phyloP scores from a whole-genome alignment of 2,113 vertebrate genomes.

The Zosterops borbonicus region DNA sequence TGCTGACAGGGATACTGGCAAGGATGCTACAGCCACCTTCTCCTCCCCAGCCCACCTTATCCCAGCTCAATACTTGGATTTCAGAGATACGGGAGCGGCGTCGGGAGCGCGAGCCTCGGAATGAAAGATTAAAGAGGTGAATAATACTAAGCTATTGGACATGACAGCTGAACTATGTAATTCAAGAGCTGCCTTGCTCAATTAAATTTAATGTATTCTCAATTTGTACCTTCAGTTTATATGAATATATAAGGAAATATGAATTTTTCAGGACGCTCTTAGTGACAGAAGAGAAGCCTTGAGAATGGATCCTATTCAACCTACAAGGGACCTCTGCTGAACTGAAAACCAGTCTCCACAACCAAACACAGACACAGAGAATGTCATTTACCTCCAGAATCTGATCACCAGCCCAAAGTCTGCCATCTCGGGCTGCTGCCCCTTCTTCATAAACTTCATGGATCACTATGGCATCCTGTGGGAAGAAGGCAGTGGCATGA shows the following conservation, averaged over 20 bases:
- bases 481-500: not conserved
- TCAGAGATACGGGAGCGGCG: not conserved
- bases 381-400: conserved; percentile 85
- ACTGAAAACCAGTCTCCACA: not conserved
- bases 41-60: fast-evolving
- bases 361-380: not conserved
- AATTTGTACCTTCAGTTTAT: conserved; percentile 40
- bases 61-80: not conserved
- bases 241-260: conserved; percentile 1
- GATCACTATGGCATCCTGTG: conserved; percentile 93
- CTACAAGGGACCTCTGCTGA: not conserved
- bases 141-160: conserved; percentile 35
- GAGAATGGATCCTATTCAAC: not conserved
- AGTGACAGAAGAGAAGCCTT: not conserved
- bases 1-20: not conserved
- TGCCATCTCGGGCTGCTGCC: conserved; percentile 90
- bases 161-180: conserved; percentile 48
- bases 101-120: not conserved
- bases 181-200: conserved; percentile 26
- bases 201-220: conserved; percentile 57
- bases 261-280: not conserved
- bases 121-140: conserved; percentile 43
- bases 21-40: not conserved
- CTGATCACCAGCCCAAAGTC: conserved; percentile 95
- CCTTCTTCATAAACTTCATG: conserved; percentile 98